Base-by-base conservation (phyloP, 2,888 invertebrate species). In the Rhabditoides inermis region DNA sequence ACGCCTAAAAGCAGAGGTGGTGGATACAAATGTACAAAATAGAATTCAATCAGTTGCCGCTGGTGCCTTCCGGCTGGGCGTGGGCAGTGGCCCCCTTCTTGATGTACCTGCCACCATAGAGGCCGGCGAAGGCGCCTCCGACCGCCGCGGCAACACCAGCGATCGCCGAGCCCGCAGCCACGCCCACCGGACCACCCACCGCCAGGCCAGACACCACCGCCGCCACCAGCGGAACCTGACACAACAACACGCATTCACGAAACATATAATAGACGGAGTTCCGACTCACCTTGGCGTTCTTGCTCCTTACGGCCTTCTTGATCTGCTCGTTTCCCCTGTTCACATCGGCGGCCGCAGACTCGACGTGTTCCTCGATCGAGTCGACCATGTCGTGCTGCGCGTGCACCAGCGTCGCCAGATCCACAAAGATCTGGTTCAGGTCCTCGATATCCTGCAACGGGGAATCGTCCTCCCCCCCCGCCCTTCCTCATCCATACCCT, bases 341-440 rank as follows among this genome's bases (percentile, higher is more conserved):
- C 15, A 73, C 70, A 44, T 72, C 59, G 25, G 61, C 60, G 2
- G 39, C 51, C 2, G 69, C 60, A 45, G 58, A 45, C 56, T 73
- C 72, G n/a, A 73, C 65, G 37, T 71, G 70, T 26, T 73, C 73
- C 55, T 63, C 64, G 41, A 72, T 72, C 6, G 64, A 64, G 53
- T 72, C 72, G 12, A 72, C 67, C 40, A 70, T 58, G 44, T 72
- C 72, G 47, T 72, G 68, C 48, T 72, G 72, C 30, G 61, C 68
- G 42, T 73, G 68, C 5, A 73, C 73, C 25, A 73, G 65, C 28
- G 56, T 56, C 7, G 56, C 51, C 26, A 73, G 49, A 39, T 73
- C 71, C 23, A 40, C 45, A 53, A 72, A 70, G 12, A 73, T 69
- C 41, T 69, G 58, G 45, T 70, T 65, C 23, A 73, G 55, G 49